phyloP scores from a whole-genome alignment of 2,113 vertebrate genomes.

The Elaphurus davidianus region DNA sequence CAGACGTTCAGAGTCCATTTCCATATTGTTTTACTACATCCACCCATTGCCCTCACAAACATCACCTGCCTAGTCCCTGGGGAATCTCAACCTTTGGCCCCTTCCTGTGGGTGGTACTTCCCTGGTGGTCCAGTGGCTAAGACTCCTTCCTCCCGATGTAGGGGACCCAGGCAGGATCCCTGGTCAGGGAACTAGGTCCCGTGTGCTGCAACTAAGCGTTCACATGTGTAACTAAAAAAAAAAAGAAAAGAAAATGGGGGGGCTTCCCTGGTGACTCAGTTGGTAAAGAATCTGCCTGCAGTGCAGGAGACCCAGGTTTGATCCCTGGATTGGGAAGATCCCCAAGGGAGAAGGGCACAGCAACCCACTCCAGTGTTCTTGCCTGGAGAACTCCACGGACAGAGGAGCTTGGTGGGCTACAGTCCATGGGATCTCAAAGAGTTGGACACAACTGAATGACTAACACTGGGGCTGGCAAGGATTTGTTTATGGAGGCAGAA shows the following conservation, averaged over 20 bases:
- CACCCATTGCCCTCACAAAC: fast-evolving
- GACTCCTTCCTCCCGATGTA: background rate
- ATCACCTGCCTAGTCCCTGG: background rate
- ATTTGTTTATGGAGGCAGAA: background rate
- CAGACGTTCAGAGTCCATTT: background rate
- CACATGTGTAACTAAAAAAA: background rate
- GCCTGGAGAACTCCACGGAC: background rate
- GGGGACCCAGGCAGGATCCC: background rate
- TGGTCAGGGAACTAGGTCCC: background rate
- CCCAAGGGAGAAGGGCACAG: background rate
- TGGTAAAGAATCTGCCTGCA: background rate
- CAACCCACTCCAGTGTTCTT: background rate
- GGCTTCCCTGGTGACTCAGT: background rate
- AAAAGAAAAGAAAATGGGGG: no score
- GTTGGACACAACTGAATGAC: background rate
- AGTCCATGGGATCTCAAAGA: background rate
- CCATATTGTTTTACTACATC: background rate
- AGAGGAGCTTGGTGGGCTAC: background rate
- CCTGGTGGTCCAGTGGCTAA: background rate
- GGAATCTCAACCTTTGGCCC: background rate
- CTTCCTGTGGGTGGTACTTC: background rate
- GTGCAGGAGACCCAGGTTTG: background rate
- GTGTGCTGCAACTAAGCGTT: background rate
- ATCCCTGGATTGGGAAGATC: background rate
- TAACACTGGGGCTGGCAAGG: background rate